Conservation (phyloP, 2,888 invertebrate genomes). For the Pseudococcus viburni region DNA sequence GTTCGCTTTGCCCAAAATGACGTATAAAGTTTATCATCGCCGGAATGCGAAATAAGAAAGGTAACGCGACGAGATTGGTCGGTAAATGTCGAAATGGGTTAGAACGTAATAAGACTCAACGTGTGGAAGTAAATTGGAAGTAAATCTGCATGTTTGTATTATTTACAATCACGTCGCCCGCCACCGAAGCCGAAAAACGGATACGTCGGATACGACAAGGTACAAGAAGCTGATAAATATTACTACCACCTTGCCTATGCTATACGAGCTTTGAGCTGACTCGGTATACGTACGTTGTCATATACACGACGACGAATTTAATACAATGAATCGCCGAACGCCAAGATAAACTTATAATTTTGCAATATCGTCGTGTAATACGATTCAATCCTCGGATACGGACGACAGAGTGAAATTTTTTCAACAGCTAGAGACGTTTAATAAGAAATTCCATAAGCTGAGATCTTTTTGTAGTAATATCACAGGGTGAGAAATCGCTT, state of each 20-base stretch:
- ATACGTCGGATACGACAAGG: constrained; percentile 22
- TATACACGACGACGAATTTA: constrained; percentile 22
- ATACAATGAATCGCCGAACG: constrained; percentile 19
- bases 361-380: constrained; percentile 6
- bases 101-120: constrained; percentile 25
- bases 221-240: constrained; percentile 34
- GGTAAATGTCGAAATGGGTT: constrained; percentile 26
- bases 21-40: neutral
- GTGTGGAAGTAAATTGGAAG: constrained; percentile 49
- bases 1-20: neutral
- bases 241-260: constrained; percentile 1
- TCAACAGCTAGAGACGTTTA: neutral
- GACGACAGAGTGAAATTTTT: neutral
- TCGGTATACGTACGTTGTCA: neutral
- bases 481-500: neutral
- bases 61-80: constrained; percentile 4
- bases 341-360: constrained; percentile 10
- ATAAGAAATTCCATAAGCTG: neutral
- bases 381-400: neutral
- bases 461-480: neutral
- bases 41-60: constrained; percentile 31
- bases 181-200: constrained; percentile 5
- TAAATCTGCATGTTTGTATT: constrained; percentile 41
- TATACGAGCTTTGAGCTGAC: constrained; percentile 11
- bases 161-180: constrained; percentile 37